Evolutionary conservation across 2,888 invertebrate species (phyloP).

Genomic region (Drosophila tanythrix): DNA sequence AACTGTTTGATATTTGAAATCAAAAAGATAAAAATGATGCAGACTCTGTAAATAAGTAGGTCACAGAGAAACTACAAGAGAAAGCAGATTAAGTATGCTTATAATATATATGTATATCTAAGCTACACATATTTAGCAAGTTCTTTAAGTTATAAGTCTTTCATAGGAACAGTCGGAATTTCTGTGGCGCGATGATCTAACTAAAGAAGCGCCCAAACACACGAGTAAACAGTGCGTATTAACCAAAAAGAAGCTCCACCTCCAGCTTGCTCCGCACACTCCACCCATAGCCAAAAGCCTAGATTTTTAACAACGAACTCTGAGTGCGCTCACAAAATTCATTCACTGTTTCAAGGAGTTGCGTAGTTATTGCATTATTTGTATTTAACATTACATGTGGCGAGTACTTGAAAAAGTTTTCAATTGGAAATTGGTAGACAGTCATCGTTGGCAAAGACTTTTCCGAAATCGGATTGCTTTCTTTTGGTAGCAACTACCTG

Average conservation of each 20-base stretch:
- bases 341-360: not conserved
- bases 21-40: not conserved
- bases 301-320: constrained; percentile 5
- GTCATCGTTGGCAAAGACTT: not conserved
- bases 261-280: not conserved
- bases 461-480: not conserved
- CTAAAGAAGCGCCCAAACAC: not conserved
- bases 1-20: not conserved
- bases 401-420: not conserved
- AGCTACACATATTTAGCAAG: not conserved
- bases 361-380: not conserved
- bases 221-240: not conserved
- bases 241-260: not conserved
- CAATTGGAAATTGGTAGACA: not conserved
- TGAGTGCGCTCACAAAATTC: constrained; percentile 7
- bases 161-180: not conserved
- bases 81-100: not conserved
- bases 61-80: not conserved
- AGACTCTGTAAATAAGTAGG: not conserved
- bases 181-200: not conserved
- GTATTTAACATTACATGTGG: too few species aligned
- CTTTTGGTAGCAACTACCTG: not conserved
- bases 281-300: not conserved
- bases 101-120: too few species aligned
- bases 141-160: not conserved